phyloP scores from a whole-genome alignment of 2,888 invertebrate genomes.

The Gastracanthus pulcherrimus region DNA sequence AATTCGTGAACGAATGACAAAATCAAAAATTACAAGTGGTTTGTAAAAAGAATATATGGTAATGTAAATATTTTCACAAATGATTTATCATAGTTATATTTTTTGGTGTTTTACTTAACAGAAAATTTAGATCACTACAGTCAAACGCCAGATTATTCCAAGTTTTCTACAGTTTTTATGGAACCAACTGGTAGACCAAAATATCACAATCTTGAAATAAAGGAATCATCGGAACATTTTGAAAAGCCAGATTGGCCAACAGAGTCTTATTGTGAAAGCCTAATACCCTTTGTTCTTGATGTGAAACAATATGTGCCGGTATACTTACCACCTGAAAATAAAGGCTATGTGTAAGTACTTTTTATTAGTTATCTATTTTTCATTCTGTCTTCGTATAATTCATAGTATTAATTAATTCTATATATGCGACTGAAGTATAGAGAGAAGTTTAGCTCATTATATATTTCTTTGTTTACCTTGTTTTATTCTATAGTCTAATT shows the following conservation, averaged over 20 bases:
- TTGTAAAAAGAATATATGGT: constrained; percentile 10
- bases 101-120: constrained; percentile 18
- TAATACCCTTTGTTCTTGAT: constrained; percentile 59
- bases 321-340: constrained; percentile 88
- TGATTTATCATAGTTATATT: background rate
- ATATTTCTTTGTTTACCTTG: no score
- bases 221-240: constrained; percentile 62
- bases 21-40: constrained; percentile 66
- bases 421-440: no score
- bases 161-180: constrained; percentile 61
- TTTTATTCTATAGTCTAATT: no score
- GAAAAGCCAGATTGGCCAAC: constrained; percentile 67
- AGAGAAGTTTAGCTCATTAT: no score
- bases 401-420: no score
- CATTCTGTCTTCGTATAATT: no score
- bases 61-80: background rate
- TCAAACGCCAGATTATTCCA: constrained; percentile 47
- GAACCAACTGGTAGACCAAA: constrained; percentile 66
- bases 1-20: constrained; percentile 77
- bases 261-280: constrained; percentile 63
- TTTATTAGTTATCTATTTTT: no score
- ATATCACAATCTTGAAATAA: constrained; percentile 65
- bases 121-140: constrained; percentile 56
- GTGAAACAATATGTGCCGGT: constrained; percentile 80
- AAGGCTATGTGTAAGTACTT: constrained; percentile 84